phyloP scores from a whole-genome alignment of 2,113 vertebrate species.

The Theristicus caerulescens region DNA sequence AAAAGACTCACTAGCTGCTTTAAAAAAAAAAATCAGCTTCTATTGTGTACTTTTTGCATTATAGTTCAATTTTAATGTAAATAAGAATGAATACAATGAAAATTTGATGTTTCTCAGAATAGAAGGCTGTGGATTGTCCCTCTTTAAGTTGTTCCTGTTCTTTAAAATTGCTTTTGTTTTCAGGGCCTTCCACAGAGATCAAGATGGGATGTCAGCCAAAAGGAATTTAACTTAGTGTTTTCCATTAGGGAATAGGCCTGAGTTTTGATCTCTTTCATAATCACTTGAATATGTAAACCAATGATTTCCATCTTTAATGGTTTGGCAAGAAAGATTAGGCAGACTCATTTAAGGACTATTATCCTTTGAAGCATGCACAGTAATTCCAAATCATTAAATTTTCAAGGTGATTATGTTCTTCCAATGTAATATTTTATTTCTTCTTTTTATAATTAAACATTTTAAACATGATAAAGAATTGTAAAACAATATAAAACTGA shows the following conservation, averaged over 20 bases:
- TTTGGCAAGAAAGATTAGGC: constrained; percentile 35
- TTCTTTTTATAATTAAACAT: not conserved
- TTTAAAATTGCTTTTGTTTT: constrained; percentile 11
- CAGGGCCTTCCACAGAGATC: not conserved
- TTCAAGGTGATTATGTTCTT: not conserved
- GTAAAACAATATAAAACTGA: not conserved
- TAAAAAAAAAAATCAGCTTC: not conserved
- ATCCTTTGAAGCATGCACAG: constrained; percentile 1
- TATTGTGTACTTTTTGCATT: not conserved
- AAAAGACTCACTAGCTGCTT: not conserved
- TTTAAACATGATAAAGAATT: not conserved
- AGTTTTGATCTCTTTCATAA: constrained; percentile 35
- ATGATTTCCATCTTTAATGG: constrained; percentile 16
- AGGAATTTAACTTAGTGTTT: not conserved
- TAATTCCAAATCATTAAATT: constrained; percentile 23
- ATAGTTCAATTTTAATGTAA: not conserved
- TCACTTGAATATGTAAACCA: constrained; percentile 19
- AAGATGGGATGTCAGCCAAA: constrained; percentile 25
- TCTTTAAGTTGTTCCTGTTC: not conserved
- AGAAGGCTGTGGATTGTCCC: not conserved
- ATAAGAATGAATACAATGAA: not conserved
- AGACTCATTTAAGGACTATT: constrained; percentile 9
- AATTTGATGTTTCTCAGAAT: not conserved
- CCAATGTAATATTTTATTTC: not conserved
- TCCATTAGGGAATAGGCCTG: not conserved